A percentile compares a stretch with the other conserved stretches of the same genome.
Conservation (phyloP, 2,888 invertebrate species). For the Plebejus melissa region DNA sequence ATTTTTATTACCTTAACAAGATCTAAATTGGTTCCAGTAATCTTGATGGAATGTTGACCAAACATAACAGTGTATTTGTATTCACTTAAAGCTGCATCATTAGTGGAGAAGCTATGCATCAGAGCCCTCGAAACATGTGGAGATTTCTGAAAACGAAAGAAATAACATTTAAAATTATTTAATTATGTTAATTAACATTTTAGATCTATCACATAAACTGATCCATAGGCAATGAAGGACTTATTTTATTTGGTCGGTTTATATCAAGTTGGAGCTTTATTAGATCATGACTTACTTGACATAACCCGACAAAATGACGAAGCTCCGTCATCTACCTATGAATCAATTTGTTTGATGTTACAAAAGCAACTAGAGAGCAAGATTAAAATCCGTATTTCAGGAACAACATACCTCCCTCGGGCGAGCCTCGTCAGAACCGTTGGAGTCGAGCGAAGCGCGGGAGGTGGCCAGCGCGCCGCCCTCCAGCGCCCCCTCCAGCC, state of each 20-base stretch:
- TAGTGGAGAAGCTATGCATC: constrained; percentile 89
- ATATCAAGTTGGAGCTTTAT: too few species aligned
- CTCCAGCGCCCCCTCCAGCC: constrained; percentile 77
- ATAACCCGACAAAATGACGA: neutral
- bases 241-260: too few species aligned
- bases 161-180: neutral
- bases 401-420: constrained; percentile 41
- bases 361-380: neutral
- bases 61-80: constrained; percentile 93
- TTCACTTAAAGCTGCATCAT: constrained; percentile 91
- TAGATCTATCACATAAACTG: neutral
- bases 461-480: constrained; percentile 82
- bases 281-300: too few species aligned
- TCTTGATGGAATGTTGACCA: constrained; percentile 90
- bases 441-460: constrained; percentile 88
- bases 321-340: too few species aligned
- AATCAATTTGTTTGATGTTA: neutral
- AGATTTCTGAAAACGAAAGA: constrained; percentile 59
- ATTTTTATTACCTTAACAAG: constrained; percentile 83
- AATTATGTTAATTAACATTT: neutral
- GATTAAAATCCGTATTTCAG: neutral
- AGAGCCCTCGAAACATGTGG: constrained; percentile 79
- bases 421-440: constrained; percentile 71
- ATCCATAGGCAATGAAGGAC: neutral
- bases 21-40: constrained; percentile 91